Base-by-base conservation (phyloP, 2,888 invertebrate genomes). In the Drosophila kanekoi region DNA sequence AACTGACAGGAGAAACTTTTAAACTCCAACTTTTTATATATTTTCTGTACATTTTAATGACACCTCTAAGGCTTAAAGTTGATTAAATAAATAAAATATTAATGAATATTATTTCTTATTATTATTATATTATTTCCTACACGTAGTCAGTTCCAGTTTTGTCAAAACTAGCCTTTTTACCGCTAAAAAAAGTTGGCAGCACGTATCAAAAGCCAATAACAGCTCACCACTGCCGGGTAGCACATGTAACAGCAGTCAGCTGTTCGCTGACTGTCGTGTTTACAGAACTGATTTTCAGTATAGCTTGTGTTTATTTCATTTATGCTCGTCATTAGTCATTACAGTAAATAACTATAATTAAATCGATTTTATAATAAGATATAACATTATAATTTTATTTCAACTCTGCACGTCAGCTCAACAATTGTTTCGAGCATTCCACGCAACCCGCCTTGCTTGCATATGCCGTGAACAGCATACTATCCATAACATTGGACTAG, bases 391-490 rank as follows among this genome's bases (percentile, higher is more conserved):
- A 28, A 28, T 28, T 2, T 28, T 0, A 11, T 23, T 6, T 11
- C 0, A 1, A 0, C 6, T 6, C 3, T 33, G 33, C 33, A 35
- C 8, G 28, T 8, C 28, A 28, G 2, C 28, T 28, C 2, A 2
- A 28, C 8, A 28, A 28, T 8, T 28, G 6, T 23, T 1, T 1
- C 1, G 6, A 23, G 23, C 23, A 23, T 23, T 6, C 6, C 6
- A 23, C 6, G 13, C 13, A 35, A 3, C 2, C 0, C 6, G 3
- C 3, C 4, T 35, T n/a, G 18, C 5, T 1, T 13, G 14, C 37
- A 10, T 14, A 2, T 56, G 8, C 4, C 4, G 13, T 43, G 14
- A 28, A 2, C 40, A 37, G 28, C 48, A 38, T 64, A 64, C 52
- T 13, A 10, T 0, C 6, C 41, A 13, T 53, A 10, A 18, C 14